These are phyloP conservation scores for Nothocercus nigrocapillus DNA, from an alignment of 2,113 vertebrate species.

Conservation along the genomic window DNA sequence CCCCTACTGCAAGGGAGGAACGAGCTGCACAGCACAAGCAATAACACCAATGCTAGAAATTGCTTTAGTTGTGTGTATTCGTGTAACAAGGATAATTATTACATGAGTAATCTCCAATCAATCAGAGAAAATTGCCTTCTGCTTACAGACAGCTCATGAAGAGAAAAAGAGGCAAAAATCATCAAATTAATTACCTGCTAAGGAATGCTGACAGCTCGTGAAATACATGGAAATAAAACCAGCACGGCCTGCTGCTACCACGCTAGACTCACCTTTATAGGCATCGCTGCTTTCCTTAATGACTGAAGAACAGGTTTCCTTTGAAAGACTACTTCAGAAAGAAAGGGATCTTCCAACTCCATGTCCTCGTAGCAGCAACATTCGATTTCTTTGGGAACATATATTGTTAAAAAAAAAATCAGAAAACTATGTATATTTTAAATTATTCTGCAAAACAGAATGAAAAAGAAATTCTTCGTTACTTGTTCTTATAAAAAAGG, in stretches of 20 bases:
- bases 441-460: background rate
- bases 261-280: background rate
- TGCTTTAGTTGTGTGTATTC: background rate
- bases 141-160: background rate
- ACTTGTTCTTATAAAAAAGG: rapidly evolving
- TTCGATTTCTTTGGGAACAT: background rate
- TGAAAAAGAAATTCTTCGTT: too few relatives aligned
- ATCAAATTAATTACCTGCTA: background rate
- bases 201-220: background rate
- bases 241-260: background rate
- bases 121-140: background rate
- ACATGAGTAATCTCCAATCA: background rate
- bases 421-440: background rate
- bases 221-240: background rate
- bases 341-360: background rate
- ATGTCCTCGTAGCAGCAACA: background rate
- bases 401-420: background rate
- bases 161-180: background rate
- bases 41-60: rapidly evolving
- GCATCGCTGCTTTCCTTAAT: background rate
- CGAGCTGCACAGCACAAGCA: background rate
- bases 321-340: background rate
- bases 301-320: background rate
- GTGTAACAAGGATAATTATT: background rate
- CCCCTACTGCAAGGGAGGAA: background rate